phyloP scores from a whole-genome alignment of 2,888 invertebrate species.

The Platynereis dumerilii region DNA sequence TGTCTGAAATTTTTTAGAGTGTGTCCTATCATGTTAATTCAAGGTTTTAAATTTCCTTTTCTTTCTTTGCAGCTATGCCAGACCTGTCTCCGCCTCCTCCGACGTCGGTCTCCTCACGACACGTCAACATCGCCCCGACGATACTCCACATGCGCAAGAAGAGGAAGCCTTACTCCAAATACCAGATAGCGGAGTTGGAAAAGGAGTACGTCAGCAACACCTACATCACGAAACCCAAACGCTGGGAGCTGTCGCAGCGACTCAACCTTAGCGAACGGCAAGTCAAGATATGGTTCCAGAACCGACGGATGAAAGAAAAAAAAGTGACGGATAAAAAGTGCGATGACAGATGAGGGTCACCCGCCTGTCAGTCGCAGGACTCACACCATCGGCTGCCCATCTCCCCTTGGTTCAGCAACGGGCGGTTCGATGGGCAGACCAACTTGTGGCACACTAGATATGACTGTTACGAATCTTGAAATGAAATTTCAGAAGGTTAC shows the following conservation, averaged over 20 bases:
- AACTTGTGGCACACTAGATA: no score
- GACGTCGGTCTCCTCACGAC: neutral
- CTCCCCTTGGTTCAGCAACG: no score
- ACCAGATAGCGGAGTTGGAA: slow-evolving; percentile 94
- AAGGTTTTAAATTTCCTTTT: no score
- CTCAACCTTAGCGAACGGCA: slow-evolving; percentile 72
- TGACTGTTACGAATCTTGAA: no score
- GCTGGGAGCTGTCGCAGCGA: slow-evolving; percentile 96
- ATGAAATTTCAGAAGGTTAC: no score
- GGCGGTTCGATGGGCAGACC: no score
- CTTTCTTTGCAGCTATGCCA: no score
- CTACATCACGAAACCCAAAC: slow-evolving; percentile 96
- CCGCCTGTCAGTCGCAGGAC: no score
- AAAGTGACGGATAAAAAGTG: slow-evolving; percentile 39
- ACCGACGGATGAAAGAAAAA: slow-evolving; percentile 61
- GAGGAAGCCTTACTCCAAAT: slow-evolving; percentile 97
- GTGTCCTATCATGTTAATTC: no score
- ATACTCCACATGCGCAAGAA: slow-evolving; percentile 73
- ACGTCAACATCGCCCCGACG: slow-evolving; percentile 46
- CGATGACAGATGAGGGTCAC: slow-evolving; percentile 5
- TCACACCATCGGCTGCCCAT: no score
- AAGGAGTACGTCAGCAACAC: slow-evolving; percentile 98
- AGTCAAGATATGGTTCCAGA: slow-evolving; percentile 64
- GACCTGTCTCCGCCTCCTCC: no score
- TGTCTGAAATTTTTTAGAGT: no score